phyloP scores from a whole-genome alignment of 2,113 vertebrate species.

The Toxotes chatareus region DNA sequence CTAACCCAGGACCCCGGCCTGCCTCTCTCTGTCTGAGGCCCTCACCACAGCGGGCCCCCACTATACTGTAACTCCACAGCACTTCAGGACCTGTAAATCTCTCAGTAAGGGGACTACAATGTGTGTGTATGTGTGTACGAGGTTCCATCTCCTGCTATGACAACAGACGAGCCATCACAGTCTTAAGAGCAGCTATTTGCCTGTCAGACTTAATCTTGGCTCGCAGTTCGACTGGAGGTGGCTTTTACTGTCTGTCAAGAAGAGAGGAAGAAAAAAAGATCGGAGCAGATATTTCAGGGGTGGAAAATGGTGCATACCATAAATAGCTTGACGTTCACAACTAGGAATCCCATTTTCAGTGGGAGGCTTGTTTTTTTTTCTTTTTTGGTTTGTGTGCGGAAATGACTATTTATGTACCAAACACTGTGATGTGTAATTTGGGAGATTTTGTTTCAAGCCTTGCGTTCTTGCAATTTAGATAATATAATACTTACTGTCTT shows the following conservation, averaged over 20 bases:
- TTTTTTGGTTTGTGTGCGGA: slow-evolving; percentile 63
- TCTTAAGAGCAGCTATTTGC: slow-evolving; percentile 74
- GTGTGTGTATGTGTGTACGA: slow-evolving; percentile 28
- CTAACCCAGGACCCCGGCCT: slow-evolving; percentile 51
- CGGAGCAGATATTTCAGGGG: slow-evolving; percentile 63
- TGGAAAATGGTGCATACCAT: slow-evolving; percentile 73
- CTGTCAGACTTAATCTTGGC: slow-evolving; percentile 77
- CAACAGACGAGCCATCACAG: slow-evolving; percentile 70
- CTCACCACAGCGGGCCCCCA: slow-evolving; percentile 44
- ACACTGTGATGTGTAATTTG: slow-evolving; percentile 76
- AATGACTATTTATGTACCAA: slow-evolving; percentile 78
- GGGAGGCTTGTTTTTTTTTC: slow-evolving; percentile 54
- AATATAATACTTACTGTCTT: slow-evolving; percentile 65
- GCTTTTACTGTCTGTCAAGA: slow-evolving; percentile 72
- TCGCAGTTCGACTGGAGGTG: slow-evolving; percentile 60
- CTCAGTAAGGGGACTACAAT: slow-evolving; percentile 30
- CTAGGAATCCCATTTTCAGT: slow-evolving; percentile 75
- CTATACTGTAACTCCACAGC: slow-evolving; percentile 61
- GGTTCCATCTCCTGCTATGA: slow-evolving; percentile 60
- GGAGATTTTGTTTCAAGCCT: slow-evolving; percentile 69
- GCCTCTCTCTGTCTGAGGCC: slow-evolving; percentile 52
- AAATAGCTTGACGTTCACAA: slow-evolving; percentile 77
- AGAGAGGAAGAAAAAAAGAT: slow-evolving; percentile 17
- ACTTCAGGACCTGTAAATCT: slow-evolving; percentile 72
- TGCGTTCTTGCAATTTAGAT: slow-evolving; percentile 68